Evolutionary conservation across 2,888 invertebrate species (phyloP), one percentile per base, ranked within the genome.

Genomic region (Prosopocoilus inquinatus): DNA sequence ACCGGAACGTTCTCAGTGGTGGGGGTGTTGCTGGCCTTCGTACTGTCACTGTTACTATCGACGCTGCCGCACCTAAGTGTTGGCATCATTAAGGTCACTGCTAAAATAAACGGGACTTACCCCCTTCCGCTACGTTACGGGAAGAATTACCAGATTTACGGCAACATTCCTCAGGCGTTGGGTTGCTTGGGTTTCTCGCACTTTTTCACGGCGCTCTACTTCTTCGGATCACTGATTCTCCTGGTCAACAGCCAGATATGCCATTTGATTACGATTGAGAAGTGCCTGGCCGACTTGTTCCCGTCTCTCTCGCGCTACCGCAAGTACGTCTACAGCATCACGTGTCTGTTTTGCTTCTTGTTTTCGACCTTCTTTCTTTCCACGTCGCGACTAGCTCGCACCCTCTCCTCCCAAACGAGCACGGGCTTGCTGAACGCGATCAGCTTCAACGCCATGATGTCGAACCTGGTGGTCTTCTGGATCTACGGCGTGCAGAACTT

Each of bases 401-500:
- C 5, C 20, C 1, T 28, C 5, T 28, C 3, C 20, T 1, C 4
- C 4, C 20, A 28, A 1, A 5, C 7, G 1, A 3, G 20, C 3
- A 7, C 7, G 5, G 20, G 20, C 5, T 28, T 28, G 7, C 7
- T 28, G 7, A 28, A 28, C 20, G 20, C 20, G 20, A 28, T 28
- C 20, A 28, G 20, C 7, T 57, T 63, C 11, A 51, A 57, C 13
- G 15, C 50, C 1, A 50, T 60, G 9, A 3, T 58, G 4, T 39
- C 58, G 15, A 39, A 44, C 12, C 8, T 62, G 4, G 5, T 60
- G 9, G 56, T 62, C 2, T 61, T 62, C 47, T 67, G 64, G 62
- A 55, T 66, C 11, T 66, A 67, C 36, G 59, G 65, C 1, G 64
- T 66, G 3, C 61, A 66, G 45, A 61, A 56, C 47, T 33, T 67